phyloP scores from a whole-genome alignment of 2,888 invertebrate species.

The Andricus curvator region DNA sequence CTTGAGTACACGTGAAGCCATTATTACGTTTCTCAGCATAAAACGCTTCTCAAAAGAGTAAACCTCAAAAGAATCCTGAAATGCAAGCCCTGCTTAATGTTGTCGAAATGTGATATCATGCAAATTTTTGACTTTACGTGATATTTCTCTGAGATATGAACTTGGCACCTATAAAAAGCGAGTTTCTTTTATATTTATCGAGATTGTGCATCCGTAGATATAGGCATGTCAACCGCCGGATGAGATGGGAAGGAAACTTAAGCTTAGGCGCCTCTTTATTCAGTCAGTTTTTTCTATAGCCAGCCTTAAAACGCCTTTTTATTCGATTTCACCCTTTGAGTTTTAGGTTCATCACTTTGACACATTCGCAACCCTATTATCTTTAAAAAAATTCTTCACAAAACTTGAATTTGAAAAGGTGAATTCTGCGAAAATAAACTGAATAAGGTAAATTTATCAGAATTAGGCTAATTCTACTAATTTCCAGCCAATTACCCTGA shows the following conservation, averaged over 20 bases:
- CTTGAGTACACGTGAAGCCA: not conserved
- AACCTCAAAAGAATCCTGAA: slow-evolving; percentile 1
- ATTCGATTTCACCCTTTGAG: not conserved
- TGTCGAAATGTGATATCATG: not conserved
- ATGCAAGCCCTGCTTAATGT: not conserved
- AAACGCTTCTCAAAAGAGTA: not conserved
- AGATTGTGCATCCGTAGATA: slow-evolving; percentile 11
- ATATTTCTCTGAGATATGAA: not conserved
- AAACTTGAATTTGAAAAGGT: not conserved
- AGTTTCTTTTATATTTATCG: slow-evolving; percentile 24
- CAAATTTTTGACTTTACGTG: not conserved
- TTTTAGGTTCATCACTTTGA: not conserved
- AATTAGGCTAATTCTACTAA: too few relatives aligned
- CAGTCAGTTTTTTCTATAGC: not conserved
- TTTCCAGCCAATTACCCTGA: too few relatives aligned
- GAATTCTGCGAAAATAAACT: too few relatives aligned
- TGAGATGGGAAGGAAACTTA: slow-evolving; percentile 14
- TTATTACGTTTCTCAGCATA: slow-evolving; percentile 11
- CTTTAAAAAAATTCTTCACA: not conserved
- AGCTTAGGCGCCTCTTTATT: not conserved
- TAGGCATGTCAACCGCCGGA: slow-evolving; percentile 14
- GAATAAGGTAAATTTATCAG: too few relatives aligned
- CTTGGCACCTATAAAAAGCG: not conserved
- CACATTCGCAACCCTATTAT: not conserved
- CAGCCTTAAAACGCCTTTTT: not conserved